Evolutionary conservation across 2,888 invertebrate species (phyloP).

Genomic region (Hypomecis atomaria): DNA sequence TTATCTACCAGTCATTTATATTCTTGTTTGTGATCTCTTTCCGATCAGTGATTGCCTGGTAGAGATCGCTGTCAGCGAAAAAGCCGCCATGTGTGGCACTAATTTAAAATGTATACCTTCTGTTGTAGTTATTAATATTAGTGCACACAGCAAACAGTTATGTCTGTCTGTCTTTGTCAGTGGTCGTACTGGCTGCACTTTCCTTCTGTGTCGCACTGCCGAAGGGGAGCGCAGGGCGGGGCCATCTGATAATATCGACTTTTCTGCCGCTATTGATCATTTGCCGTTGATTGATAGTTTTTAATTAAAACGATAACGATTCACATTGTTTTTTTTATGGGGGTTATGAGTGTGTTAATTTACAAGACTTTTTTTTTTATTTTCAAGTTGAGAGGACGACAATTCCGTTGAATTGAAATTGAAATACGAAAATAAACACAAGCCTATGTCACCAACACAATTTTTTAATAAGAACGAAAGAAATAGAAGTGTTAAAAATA

Average conservation of each 20-base stretch:
- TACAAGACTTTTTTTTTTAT: neutral
- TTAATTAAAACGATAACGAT: constrained; percentile 48
- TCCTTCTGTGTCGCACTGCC: constrained; percentile 45
- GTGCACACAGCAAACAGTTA: too few species aligned
- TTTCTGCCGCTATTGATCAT: constrained; percentile 64
- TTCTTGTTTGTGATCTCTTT: too few species aligned
- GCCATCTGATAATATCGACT: constrained; percentile 63
- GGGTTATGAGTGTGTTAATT: constrained; percentile 3
- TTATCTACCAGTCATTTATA: too few species aligned
- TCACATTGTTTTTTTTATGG: constrained; percentile 36
- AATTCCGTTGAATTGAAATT: neutral
- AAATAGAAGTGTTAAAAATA: too few species aligned
- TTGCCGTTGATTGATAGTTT: constrained; percentile 66
- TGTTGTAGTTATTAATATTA: too few species aligned
- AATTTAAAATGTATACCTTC: too few species aligned
- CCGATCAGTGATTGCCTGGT: too few species aligned
- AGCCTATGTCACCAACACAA: too few species aligned
- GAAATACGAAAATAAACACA: neutral
- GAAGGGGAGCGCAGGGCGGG: constrained; percentile 60
- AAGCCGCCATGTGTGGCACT: too few species aligned
- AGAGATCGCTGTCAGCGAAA: too few species aligned
- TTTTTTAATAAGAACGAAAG: too few species aligned
- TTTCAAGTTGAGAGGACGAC: neutral
- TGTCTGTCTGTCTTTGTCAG: neutral
- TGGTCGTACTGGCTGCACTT: constrained; percentile 21